These are phyloP conservation scores for Leptosomus discolor DNA, from an alignment of 2,113 vertebrate species.

Conservation along the genomic window DNA sequence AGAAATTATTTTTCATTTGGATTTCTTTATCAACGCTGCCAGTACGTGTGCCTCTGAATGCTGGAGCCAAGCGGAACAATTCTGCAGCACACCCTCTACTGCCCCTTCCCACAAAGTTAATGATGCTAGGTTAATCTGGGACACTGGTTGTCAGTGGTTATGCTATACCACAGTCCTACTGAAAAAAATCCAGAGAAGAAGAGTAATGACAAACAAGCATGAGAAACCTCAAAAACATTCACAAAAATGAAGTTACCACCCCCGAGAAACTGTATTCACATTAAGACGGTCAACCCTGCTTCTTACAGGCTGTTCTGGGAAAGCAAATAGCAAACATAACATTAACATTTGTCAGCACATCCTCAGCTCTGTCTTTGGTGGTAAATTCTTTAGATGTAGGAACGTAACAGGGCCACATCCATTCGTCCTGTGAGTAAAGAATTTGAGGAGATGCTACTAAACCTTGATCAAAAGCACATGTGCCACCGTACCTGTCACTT, in stretches of 20 bases:
- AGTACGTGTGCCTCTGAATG: background rate
- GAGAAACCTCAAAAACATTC: background rate
- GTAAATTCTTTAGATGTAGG: background rate
- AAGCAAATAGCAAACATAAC: background rate
- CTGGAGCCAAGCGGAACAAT: background rate
- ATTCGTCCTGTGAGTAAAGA: background rate
- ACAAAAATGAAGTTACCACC: background rate
- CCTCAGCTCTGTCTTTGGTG: background rate
- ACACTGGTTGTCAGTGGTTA: background rate
- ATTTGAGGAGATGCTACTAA: background rate
- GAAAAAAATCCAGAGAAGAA: background rate
- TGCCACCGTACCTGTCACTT: background rate
- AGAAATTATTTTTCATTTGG: background rate
- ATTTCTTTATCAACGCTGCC: background rate
- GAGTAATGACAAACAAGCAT: background rate
- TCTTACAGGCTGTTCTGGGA: background rate
- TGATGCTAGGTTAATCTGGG: background rate
- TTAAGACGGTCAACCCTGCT: background rate
- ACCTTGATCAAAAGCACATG: background rate
- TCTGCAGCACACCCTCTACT: background rate
- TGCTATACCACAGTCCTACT: background rate
- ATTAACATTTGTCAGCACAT: background rate
- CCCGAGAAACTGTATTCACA: background rate
- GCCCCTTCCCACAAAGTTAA: background rate
- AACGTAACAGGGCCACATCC: background rate